Conservation (phyloP, 2,888 invertebrate species). For the Polyommatus iphigenia region DNA sequence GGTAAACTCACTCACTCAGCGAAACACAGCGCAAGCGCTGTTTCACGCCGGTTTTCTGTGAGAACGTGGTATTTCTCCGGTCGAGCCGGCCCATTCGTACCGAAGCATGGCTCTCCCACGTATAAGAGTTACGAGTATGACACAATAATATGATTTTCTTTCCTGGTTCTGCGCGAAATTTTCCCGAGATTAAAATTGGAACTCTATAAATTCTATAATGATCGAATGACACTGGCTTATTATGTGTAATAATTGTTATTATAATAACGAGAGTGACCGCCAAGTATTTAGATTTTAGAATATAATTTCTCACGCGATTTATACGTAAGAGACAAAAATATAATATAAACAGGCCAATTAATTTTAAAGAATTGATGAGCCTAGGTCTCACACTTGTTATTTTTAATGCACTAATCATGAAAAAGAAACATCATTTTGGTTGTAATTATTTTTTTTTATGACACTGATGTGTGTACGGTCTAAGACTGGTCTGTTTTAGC, state of each 20-base stretch:
- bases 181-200: not conserved
- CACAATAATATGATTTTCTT: not conserved
- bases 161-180: not conserved
- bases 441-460: not conserved
- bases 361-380: not conserved
- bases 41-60: too few species aligned
- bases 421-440: not conserved
- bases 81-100: too few species aligned
- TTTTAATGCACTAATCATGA: not conserved
- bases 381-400: conserved; percentile 4
- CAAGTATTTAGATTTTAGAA: not conserved
- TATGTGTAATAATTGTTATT: not conserved
- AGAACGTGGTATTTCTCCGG: too few species aligned
- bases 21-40: too few species aligned
- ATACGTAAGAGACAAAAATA: not conserved
- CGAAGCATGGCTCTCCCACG: too few species aligned
- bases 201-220: not conserved
- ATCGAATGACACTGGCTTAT: not conserved
- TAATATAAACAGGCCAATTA: not conserved
- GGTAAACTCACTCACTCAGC: too few species aligned
- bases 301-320: not conserved
- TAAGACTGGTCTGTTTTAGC: not conserved
- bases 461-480: not conserved
- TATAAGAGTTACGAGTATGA: too few species aligned
- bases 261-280: not conserved